Evolutionary conservation across 2,113 vertebrate species (phyloP).

Genomic region (Chitala chitala): DNA sequence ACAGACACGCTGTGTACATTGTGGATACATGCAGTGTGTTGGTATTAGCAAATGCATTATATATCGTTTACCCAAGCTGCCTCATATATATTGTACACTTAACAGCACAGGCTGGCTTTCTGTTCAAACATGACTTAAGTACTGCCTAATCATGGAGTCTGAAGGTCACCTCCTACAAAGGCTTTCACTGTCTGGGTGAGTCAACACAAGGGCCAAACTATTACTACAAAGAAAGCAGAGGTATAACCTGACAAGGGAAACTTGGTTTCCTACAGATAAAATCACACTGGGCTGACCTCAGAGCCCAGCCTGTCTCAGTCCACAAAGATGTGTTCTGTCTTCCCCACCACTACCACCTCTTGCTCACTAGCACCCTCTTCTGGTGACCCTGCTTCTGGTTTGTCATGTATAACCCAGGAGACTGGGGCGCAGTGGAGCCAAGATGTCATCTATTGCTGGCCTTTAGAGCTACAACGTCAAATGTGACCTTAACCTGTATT

Average conservation of each 20-base stretch:
- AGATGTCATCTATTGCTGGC: not conserved
- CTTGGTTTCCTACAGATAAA: not conserved
- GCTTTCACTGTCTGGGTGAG: not conserved
- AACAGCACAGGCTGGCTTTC: not conserved
- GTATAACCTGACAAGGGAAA: no score
- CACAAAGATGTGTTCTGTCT: no score
- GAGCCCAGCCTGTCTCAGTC: not conserved
- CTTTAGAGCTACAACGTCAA: not conserved
- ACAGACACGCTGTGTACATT: no score
- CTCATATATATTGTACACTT: no score
- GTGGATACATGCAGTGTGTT: no score
- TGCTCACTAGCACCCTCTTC: not conserved
- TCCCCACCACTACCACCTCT: not conserved
- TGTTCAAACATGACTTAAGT: not conserved
- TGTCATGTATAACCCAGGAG: not conserved
- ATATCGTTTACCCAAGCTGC: no score
- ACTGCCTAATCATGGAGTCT: not conserved
- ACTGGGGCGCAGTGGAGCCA: not conserved
- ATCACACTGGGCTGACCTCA: not conserved
- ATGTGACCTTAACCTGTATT: not conserved
- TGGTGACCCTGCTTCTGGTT: not conserved
- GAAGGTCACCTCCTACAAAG: not conserved
- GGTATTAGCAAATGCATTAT: no score
- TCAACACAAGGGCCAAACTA: not conserved
- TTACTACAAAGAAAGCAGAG: not conserved